Percentiles rank a stretch among this genome's conserved stretches.
These are phyloP conservation scores for Sphyrna mokarran DNA, from an alignment of 2,113 vertebrate genomes.

Conservation along the genomic window DNA sequence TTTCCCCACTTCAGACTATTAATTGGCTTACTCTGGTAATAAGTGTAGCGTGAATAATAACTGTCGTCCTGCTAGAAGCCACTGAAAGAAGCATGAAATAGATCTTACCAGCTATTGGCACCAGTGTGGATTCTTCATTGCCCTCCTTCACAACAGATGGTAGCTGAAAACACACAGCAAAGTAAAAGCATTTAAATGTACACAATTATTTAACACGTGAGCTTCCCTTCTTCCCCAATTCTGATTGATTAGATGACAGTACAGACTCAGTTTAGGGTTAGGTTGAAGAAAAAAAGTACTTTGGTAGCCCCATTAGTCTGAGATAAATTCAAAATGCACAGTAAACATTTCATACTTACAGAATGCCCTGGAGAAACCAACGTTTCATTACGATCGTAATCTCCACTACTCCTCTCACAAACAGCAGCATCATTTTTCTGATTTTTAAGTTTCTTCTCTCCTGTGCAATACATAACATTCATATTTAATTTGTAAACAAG, in stretches of 20 bases:
- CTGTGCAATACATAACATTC: neutral
- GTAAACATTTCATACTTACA: neutral
- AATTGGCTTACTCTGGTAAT: neutral
- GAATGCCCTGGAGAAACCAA: neutral
- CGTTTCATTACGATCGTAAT: neutral
- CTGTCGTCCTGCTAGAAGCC: neutral
- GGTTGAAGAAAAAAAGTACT: neutral
- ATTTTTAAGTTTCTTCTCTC: slow-evolving; percentile 21
- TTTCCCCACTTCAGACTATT: neutral
- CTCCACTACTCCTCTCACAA: neutral
- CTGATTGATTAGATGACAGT: neutral
- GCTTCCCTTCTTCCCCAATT: neutral
- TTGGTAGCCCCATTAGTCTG: neutral
- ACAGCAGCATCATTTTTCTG: neutral
- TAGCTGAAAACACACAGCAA: neutral
- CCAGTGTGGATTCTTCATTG: slow-evolving; percentile 12
- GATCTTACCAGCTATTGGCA: slow-evolving; percentile 32
- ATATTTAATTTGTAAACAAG: neutral
- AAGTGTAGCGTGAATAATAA: neutral
- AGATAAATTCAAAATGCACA: neutral
- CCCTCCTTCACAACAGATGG: neutral
- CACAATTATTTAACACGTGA: neutral
- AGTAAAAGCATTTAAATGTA: neutral
- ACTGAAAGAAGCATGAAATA: neutral
- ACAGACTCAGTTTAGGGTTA: neutral